Base-by-base conservation (phyloP, 2,797 vertebrate genomes). In the Toxotes lorentzi region DNA sequence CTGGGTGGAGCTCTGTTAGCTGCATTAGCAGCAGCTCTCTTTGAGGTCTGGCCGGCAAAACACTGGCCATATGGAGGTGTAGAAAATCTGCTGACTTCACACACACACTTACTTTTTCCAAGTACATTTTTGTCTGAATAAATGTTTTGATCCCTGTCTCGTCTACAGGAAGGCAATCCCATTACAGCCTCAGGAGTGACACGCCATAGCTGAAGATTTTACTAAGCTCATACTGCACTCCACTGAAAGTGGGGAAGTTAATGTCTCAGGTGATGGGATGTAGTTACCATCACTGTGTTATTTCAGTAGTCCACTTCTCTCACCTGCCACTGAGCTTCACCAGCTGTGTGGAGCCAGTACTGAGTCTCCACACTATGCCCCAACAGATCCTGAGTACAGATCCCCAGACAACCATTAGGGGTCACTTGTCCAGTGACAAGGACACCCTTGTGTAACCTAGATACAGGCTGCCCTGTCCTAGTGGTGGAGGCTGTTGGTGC, bases 31-130 rank as follows among this genome's bases (percentile, higher is more conserved):
- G 56, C 71, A 70, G 74, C 40, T 62, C 50, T 47, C 56, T 53
- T 58, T 57, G 75, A 80, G 56, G 50, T 73, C 54, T 21, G 23
- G 34, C 50, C 17, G 23, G 34, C 50, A 51, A 71, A 78, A 84
- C 78, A 73, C 50, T 1, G 17, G 70, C 67, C 70, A 67, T 41
- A 68, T 79, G 74, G 53, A 69, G 65, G 50, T 51, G 27, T 35
- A 19, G 58, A 51, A 63, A 82, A 83, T 62, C 59, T 84, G 79
- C 83, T 87, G 82, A 85, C 51, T 72, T 24, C 53, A 73, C 56
- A 68, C 53, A 70, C 66, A 76, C 43, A 57, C 69, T 21, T 41
- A 66, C 58, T 11, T 53, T 64, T 59, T 34, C 17, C 56, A 32
- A 11, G 19, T 9, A 58, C 13, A 45, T 63, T 71, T 60, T 30